Percentiles rank a stretch among this genome's conserved stretches.
Conservation (phyloP, 1,140 invertebrate genomes). For the Drosophila busckii region DNA sequence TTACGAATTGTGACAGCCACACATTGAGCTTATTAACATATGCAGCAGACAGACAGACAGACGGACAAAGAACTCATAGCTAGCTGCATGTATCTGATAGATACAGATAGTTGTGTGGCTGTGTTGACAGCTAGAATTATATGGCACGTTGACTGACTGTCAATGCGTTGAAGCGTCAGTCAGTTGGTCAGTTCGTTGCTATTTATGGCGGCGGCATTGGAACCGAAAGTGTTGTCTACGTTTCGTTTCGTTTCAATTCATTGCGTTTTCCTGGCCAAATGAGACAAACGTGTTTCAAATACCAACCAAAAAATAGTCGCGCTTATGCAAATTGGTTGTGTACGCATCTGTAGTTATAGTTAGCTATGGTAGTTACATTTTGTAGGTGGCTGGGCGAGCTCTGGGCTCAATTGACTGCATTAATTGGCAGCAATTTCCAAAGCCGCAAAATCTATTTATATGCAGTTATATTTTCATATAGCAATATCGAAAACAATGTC, state of each 20-base stretch:
- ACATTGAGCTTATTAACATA: too few species aligned
- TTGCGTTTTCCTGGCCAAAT: slow-evolving; percentile 62
- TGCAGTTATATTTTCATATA: slow-evolving; percentile 4
- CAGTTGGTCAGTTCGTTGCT: slow-evolving; percentile 18
- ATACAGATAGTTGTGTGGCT: too few species aligned
- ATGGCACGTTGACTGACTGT: slow-evolving; percentile 21
- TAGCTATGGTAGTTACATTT: too few species aligned
- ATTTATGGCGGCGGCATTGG: slow-evolving; percentile 47
- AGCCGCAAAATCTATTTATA: slow-evolving; percentile 46
- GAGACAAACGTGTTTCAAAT: slow-evolving; percentile 72
- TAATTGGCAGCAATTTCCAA: slow-evolving; percentile 62
- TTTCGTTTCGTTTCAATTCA: slow-evolving; percentile 16
- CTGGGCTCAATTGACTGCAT: slow-evolving; percentile 22
- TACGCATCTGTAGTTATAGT: too few species aligned
- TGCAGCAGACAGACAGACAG: too few species aligned
- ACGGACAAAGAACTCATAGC: too few species aligned
- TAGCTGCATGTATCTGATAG: too few species aligned
- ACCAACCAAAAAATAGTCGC: slow-evolving; percentile 38
- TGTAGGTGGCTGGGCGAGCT: too few species aligned
- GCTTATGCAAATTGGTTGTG: slow-evolving; percentile 53
- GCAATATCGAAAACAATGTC: slow-evolving; percentile 9
- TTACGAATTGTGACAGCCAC: too few species aligned
- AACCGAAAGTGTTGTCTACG: slow-evolving; percentile 58
- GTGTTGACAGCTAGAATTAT: slow-evolving; percentile 15
- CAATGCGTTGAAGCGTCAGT: slow-evolving; percentile 20